Conservation (phyloP, 2,888 invertebrate genomes). For the Phorcus lineatus region DNA sequence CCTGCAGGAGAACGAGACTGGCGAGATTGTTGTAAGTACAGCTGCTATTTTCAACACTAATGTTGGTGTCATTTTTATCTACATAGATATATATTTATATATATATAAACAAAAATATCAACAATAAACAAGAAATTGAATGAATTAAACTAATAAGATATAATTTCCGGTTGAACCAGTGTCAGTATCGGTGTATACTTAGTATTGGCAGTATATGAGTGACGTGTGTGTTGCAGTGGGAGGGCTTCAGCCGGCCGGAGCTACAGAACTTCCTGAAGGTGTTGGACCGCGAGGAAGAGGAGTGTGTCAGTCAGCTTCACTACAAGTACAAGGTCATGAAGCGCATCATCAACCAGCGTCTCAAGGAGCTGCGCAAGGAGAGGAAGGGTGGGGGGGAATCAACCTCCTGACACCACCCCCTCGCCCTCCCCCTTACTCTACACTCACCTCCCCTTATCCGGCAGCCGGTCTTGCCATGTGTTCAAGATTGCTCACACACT, state of each 20-base stretch:
- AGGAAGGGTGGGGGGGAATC: slow-evolving; percentile 15
- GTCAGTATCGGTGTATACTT: no score
- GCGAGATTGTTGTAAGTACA: slow-evolving; percentile 77
- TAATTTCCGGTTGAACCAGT: no score
- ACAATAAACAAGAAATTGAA: no score
- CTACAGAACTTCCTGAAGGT: slow-evolving; percentile 79
- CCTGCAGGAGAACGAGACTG: slow-evolving; percentile 79
- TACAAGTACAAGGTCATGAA: slow-evolving; percentile 76
- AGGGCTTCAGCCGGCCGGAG: slow-evolving; percentile 79
- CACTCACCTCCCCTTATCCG: not conserved
- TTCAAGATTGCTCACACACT: no score
- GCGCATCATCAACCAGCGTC: slow-evolving; percentile 58
- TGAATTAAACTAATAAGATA: no score
- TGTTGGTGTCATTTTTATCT: not conserved
- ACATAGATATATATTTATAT: not conserved
- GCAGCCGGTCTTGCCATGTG: no score
- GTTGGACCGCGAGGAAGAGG: slow-evolving; percentile 78
- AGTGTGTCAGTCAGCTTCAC: slow-evolving; percentile 77
- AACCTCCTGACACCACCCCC: slow-evolving; percentile 2
- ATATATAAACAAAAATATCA: no score
- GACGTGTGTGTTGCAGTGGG: slow-evolving; percentile 76
- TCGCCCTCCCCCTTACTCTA: not conserved
- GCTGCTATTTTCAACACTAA: not conserved
- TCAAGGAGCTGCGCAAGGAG: slow-evolving; percentile 63
- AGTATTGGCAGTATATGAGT: no score